These are phyloP conservation scores for Sarcophaga carnaria DNA, from an alignment of 2,888 invertebrate species.

Conservation along the genomic window DNA sequence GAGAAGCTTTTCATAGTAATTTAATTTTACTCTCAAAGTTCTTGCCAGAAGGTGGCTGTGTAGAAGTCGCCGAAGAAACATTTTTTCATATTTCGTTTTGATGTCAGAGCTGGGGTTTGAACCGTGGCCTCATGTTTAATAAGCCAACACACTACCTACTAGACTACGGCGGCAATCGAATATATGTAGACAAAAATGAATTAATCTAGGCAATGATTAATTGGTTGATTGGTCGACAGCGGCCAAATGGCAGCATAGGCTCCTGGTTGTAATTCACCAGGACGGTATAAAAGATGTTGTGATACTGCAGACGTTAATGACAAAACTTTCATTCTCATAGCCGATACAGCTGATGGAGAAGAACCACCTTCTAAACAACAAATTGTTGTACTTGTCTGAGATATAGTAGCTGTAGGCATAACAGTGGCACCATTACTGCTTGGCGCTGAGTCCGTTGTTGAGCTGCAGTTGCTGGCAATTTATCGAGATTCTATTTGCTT, in stretches of 20 bases:
- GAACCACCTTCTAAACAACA: conserved; percentile 64
- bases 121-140: too few species aligned
- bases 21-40: too few species aligned
- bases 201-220: conserved; percentile 81
- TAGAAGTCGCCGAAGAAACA: too few species aligned
- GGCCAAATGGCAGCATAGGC: conserved; percentile 84
- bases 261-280: conserved; percentile 73
- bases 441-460: conserved; percentile 50
- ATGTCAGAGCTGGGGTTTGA: too few species aligned
- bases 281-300: conserved; percentile 84
- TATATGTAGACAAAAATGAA: too few species aligned
- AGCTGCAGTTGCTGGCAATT: conserved; percentile 82
- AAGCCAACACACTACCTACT: too few species aligned
- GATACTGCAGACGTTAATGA: conserved; percentile 83
- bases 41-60: too few species aligned
- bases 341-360: conserved; percentile 67
- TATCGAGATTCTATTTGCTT: conserved; percentile 85
- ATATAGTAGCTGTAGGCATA: conserved; percentile 62
- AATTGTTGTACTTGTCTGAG: conserved; percentile 69
- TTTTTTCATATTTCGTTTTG: too few species aligned
- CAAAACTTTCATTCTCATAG: conserved; percentile 76
- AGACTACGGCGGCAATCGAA: too few species aligned
- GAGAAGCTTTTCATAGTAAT: too few species aligned
- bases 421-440: conserved; percentile 64
- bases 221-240: conserved; percentile 86